phyloP scores from a whole-genome alignment of 30 jellyfish, hydroid and myxozoan genomes.

The Aurelia sp. region DNA sequence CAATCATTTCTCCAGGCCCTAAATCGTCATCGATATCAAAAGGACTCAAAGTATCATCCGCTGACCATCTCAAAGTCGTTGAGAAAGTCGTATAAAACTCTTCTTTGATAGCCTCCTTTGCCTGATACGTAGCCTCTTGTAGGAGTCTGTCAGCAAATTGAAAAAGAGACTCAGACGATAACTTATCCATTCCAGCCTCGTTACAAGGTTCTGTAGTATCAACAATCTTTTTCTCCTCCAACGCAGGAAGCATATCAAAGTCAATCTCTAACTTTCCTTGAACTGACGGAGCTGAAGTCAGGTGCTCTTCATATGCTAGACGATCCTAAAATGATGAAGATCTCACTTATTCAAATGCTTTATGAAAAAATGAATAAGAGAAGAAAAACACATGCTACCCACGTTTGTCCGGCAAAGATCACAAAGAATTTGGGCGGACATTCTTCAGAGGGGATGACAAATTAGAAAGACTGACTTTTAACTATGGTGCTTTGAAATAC shows the following conservation, averaged over 20 bases:
- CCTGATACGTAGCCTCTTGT: slow-evolving; percentile 60
- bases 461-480: too few relatives aligned
- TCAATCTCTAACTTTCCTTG: neutral
- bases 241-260: neutral
- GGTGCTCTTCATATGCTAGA: slow-evolving; percentile 28
- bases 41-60: slow-evolving; percentile 29
- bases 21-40: neutral
- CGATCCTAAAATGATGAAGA: slow-evolving; percentile 14
- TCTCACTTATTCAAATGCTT: neutral
- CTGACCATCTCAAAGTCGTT: neutral
- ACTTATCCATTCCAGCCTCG: slow-evolving; percentile 2
- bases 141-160: slow-evolving; percentile 51
- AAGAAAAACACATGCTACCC: too few relatives aligned
- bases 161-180: slow-evolving; percentile 60
- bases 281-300: slow-evolving; percentile 3
- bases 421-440: too few relatives aligned
- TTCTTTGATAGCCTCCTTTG: slow-evolving; percentile 36
- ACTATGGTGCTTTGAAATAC: too few relatives aligned
- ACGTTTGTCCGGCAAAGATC: too few relatives aligned
- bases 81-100: slow-evolving; percentile 16
- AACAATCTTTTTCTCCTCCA: slow-evolving; percentile 1
- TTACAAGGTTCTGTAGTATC: neutral
- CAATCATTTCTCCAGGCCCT: slow-evolving; percentile 66
- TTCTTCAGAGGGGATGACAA: too few relatives aligned
- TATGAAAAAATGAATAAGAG: too few relatives aligned